Base-by-base conservation (phyloP, 2,113 vertebrate genomes). In the Serinus canaria region DNA sequence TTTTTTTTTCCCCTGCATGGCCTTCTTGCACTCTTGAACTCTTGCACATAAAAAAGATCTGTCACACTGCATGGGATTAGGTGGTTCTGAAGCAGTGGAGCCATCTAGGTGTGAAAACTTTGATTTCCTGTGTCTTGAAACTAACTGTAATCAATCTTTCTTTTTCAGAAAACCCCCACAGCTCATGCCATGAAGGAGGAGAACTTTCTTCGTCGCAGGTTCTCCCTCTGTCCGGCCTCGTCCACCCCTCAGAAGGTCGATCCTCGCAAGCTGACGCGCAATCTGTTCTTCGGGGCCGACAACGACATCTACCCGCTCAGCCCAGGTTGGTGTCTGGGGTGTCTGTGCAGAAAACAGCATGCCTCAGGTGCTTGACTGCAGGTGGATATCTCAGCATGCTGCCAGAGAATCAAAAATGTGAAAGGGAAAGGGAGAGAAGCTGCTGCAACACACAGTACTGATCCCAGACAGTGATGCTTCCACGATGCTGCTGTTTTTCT, bases 101-200 rank as follows among this genome's bases (percentile, higher is more conserved):
- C 76, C 75, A 83, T 66, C 67, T 74, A 68, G 30, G 55, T 94
- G 81, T 94, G 83, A 93, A 89, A 80, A 95, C 74, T 64, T 69
- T 6, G 7, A 55, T 94, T 92, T 94, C 37, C 73, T 56, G 19
- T 11, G 17, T 53, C 25, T 60, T 58, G 52, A 66, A 41, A 55
- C 84, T 56, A 97, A 74, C 63, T 68, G 27, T 27, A 74, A 5
- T 53, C 66, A 90, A 28, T 13, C 49, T 55, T 56, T 31, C 53
- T 39, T 55, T 92, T 95, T 66, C 97, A 99, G 99, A 99, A 98
- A 97, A 98, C 98, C 49, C 98, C 98, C 83, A 94, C 98, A 88
- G 83, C 97, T 94, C 98, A 97, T 98, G 97, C 97, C 97, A 99
- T 99, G 99, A 99, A 99, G 98, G 99, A 99, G 96, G 99, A 99